Evolutionary conservation across 2,797 vertebrate species (phyloP).

Genomic region (Halcyon chelicuti): DNA sequence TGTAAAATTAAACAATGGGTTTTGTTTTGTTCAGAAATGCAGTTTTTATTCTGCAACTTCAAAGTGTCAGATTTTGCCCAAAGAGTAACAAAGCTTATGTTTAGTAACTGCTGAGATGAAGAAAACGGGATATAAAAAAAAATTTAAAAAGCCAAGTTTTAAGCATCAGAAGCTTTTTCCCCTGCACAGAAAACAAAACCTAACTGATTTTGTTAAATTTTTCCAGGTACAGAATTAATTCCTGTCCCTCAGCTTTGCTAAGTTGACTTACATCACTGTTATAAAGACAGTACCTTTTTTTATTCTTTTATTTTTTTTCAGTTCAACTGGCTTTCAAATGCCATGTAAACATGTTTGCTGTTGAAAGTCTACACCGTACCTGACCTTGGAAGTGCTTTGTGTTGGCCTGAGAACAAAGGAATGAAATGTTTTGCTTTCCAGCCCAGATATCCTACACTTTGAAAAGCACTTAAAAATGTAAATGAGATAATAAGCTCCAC

Average conservation of each 20-base stretch:
- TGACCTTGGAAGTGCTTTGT: slow-evolving; percentile 69
- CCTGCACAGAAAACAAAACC: not conserved
- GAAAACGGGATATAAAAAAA: not conserved
- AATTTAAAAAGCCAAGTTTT: not conserved
- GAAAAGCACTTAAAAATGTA: slow-evolving; percentile 74
- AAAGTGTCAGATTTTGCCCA: not conserved
- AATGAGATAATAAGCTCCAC: slow-evolving; percentile 64
- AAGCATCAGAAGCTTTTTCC: not conserved
- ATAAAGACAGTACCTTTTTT: not conserved
- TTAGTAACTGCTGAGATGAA: slow-evolving; percentile 29
- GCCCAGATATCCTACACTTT: slow-evolving; percentile 72
- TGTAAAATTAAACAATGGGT: slow-evolving; percentile 1
- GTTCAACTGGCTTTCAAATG: slow-evolving; percentile 37
- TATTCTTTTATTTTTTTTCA: not conserved
- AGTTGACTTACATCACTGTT: slow-evolving; percentile 14
- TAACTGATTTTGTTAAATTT: not conserved
- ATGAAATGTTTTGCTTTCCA: slow-evolving; percentile 71
- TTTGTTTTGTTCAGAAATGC: not conserved
- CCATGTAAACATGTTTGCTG: slow-evolving; percentile 58
- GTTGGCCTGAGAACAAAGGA: slow-evolving; percentile 68
- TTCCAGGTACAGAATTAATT: slow-evolving; percentile 27
- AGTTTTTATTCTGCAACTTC: slow-evolving; percentile 3
- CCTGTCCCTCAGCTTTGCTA: not conserved
- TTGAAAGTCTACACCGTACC: slow-evolving; percentile 47
- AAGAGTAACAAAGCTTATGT: not conserved